Percentiles rank a stretch among this genome's conserved stretches.
phyloP scores from a whole-genome alignment of 2,113 vertebrate genomes.

The Suricata suricatta region DNA sequence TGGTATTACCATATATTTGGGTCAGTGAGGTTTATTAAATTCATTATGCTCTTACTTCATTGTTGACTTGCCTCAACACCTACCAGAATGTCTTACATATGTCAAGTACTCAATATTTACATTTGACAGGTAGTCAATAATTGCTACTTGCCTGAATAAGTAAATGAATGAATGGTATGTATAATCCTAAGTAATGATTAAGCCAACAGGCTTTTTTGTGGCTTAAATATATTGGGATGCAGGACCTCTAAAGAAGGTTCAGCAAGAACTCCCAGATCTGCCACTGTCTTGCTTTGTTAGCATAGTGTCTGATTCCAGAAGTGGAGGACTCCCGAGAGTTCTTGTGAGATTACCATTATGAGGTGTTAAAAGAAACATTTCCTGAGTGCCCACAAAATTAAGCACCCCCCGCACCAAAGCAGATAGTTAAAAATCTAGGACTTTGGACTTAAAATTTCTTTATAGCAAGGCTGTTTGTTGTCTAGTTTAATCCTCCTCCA shows the following conservation, averaged over 20 bases:
- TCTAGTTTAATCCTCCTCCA: not conserved
- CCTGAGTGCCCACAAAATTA: not conserved
- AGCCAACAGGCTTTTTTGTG: not conserved
- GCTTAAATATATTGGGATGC: not conserved
- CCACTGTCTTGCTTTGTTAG: not conserved
- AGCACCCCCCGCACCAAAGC: not conserved
- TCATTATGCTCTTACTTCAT: not conserved
- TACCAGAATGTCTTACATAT: not conserved
- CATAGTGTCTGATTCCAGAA: not conserved
- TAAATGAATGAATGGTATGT: not conserved
- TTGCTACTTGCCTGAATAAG: not conserved
- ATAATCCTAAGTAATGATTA: not conserved
- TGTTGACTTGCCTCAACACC: not conserved
- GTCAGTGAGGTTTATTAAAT: not conserved
- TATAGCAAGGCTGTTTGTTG: not conserved
- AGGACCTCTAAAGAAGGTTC: not conserved
- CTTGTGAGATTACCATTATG: not conserved
- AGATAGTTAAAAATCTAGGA: not conserved
- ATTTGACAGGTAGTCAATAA: not conserved
- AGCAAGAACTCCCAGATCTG: not conserved
- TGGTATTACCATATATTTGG: not conserved
- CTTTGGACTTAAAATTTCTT: not conserved
- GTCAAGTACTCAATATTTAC: not conserved
- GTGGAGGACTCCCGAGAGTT: not conserved
- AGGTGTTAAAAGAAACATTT: not conserved